phyloP scores from a whole-genome alignment of 2,888 invertebrate species.

The Oscheius myriophilus region DNA sequence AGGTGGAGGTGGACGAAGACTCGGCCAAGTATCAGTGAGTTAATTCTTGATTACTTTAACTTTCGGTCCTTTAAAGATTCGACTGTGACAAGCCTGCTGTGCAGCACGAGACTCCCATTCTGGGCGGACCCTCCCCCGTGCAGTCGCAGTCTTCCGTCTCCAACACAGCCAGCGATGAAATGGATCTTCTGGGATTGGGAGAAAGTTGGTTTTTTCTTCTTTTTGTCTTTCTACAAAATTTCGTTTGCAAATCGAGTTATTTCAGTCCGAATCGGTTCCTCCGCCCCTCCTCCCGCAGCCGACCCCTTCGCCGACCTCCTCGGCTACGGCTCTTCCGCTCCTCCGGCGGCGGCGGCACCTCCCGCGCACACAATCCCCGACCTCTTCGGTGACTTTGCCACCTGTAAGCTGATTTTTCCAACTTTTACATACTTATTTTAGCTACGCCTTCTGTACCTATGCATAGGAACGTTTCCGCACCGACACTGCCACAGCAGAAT shows the following conservation, averaged over 20 bases:
- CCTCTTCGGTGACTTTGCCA: constrained; percentile 22
- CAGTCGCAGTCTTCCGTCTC: constrained; percentile 10
- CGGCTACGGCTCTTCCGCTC: constrained; percentile 6
- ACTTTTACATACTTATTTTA: neutral
- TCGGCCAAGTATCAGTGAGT: constrained; percentile 38
- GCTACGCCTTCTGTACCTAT: constrained; percentile 25
- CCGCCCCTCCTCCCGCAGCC: neutral
- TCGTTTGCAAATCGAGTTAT: no score
- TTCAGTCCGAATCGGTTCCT: no score
- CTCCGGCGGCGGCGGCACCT: constrained; percentile 12
- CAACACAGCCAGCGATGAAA: neutral
- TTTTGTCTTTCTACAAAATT: neutral
- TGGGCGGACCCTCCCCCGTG: constrained; percentile 24
- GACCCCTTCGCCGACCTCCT: constrained; percentile 34
- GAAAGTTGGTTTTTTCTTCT: neutral
- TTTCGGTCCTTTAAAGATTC: constrained; percentile 23
- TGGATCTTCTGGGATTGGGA: constrained; percentile 34
- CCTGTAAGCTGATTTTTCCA: neutral
- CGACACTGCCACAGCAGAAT: constrained; percentile 31
- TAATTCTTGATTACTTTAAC: neutral
- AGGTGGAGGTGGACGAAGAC: constrained; percentile 43
- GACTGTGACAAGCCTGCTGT: constrained; percentile 47
- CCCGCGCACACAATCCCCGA: neutral
- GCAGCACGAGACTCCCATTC: constrained; percentile 26
- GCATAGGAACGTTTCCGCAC: constrained; percentile 56